phyloP scores from a whole-genome alignment of 2,113 vertebrate genomes.

The Hippocampus mohnikei region DNA sequence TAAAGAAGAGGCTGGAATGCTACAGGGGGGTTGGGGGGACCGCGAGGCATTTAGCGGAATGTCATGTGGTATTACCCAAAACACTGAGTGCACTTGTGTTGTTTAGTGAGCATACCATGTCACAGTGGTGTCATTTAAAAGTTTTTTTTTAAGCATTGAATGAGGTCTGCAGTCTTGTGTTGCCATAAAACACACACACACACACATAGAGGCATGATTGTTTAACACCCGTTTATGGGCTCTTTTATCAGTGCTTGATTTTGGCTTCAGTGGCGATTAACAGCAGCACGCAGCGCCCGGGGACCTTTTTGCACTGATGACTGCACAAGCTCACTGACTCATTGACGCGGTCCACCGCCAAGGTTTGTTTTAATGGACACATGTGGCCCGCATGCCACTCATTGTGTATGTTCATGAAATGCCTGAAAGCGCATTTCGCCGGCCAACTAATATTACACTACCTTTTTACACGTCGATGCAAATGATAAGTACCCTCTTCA shows the following conservation, averaged over 20 bases:
- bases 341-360: background rate
- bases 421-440: background rate
- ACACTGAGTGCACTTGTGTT: conserved; percentile 10
- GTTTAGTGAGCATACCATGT: conserved; percentile 4
- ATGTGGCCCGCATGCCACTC: background rate
- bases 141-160: conserved; percentile 11
- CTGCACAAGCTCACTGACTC: conserved; percentile 40
- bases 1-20: conserved; percentile 39
- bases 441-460: background rate
- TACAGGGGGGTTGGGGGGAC: conserved; percentile 32
- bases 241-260: conserved; percentile 34
- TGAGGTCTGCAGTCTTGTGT: conserved; percentile 23
- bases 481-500: background rate
- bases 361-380: conserved; percentile 17
- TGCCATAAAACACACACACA: conserved; percentile 37
- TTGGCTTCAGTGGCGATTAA: conserved; percentile 38
- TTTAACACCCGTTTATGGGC: conserved; percentile 36
- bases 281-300: background rate
- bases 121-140: conserved; percentile 21
- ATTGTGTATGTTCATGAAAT: background rate
- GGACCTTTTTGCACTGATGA: conserved; percentile 32
- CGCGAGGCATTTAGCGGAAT: conserved; percentile 50
- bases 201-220: conserved; percentile 27
- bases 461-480: background rate
- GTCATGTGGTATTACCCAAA: conserved; percentile 51